Conservation (phyloP, 2,797 vertebrate species). For the Chaenodraco wilsoni region DNA sequence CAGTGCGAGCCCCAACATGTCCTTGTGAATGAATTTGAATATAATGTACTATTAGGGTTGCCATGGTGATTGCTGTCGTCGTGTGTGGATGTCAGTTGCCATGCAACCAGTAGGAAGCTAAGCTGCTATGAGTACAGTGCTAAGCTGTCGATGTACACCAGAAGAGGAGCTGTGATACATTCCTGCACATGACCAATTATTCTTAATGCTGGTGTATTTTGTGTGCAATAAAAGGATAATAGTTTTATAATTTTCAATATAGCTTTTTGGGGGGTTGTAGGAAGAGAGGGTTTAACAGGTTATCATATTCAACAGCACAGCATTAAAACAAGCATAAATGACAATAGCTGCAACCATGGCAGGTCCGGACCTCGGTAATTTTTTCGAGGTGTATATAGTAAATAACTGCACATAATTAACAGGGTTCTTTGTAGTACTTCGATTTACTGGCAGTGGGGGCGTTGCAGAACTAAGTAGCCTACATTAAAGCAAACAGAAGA, state of each 20-base stretch:
- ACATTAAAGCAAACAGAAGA: too few species aligned
- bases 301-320: not conserved
- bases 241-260: not conserved
- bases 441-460: too few species aligned
- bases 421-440: too few species aligned
- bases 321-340: not conserved
- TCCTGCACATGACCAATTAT: not conserved
- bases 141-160: constrained; percentile 8
- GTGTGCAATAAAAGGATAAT: not conserved
- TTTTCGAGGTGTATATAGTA: too few species aligned
- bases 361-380: too few species aligned
- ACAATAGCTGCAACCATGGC: too few species aligned
- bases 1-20: constrained; percentile 55
- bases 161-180: not conserved
- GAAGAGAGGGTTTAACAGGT: not conserved
- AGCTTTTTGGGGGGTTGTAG: not conserved
- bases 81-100: constrained; percentile 76
- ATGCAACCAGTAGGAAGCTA: constrained; percentile 66
- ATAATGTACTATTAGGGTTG: constrained; percentile 79
- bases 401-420: too few species aligned
- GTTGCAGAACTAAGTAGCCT: too few species aligned
- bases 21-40: constrained; percentile 74
- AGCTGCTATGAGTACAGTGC: constrained; percentile 30
- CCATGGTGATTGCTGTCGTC: constrained; percentile 76
- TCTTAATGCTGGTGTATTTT: not conserved